phyloP scores from a whole-genome alignment of 2,888 invertebrate genomes.

The Adela reaumurella region DNA sequence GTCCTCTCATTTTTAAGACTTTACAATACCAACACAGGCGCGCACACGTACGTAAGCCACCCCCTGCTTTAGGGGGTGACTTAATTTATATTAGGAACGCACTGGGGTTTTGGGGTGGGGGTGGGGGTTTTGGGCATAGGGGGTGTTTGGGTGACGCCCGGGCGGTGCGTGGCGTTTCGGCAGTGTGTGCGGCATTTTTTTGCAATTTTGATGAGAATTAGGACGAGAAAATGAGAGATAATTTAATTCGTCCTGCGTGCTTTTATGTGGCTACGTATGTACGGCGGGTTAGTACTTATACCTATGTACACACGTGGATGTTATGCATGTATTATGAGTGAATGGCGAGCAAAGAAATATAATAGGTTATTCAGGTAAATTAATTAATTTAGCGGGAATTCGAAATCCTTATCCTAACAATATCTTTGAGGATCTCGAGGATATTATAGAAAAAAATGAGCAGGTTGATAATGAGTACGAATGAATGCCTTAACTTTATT shows the following conservation, averaged over 20 bases:
- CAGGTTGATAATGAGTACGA: no score
- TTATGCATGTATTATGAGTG: no score
- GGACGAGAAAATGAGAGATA: constrained; percentile 9
- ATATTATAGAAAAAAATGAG: no score
- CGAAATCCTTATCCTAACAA: no score
- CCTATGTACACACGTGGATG: no score
- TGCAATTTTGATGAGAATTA: constrained; percentile 21
- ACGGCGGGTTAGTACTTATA: no score
- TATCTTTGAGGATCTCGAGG: no score
- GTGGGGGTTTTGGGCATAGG: not conserved
- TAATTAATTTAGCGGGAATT: no score
- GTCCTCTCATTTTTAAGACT: constrained; percentile 56
- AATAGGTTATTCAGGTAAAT: no score
- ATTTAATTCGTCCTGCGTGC: constrained; percentile 2
- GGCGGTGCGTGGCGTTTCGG: constrained; percentile 17
- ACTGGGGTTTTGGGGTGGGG: not conserved
- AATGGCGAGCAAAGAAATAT: no score
- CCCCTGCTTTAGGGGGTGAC: constrained; percentile 25
- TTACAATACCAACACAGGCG: constrained; percentile 50
- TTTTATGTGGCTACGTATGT: constrained; percentile 2
- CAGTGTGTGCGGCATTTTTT: constrained; percentile 3
- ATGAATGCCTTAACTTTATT: no score
- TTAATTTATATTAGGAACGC: constrained; percentile 35
- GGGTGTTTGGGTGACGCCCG: constrained; percentile 4
- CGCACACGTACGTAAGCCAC: constrained; percentile 17